These are phyloP conservation scores for Lacanobia wlatinum DNA, from an alignment of 2,888 invertebrate genomes.

Conservation along the genomic window DNA sequence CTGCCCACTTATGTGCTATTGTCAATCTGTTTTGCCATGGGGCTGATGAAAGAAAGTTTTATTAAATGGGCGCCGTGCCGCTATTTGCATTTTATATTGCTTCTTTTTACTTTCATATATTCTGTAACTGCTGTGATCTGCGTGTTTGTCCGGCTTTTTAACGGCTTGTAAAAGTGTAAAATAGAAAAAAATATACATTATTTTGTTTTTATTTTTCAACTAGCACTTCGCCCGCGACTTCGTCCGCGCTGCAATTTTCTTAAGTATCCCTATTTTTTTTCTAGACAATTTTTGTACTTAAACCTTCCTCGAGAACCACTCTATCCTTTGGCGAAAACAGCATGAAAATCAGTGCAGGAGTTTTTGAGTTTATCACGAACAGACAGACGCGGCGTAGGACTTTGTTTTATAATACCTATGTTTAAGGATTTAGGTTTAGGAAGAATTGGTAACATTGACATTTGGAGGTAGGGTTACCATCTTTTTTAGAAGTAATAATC, in stretches of 20 bases:
- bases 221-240: too few relatives aligned
- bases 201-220: not conserved
- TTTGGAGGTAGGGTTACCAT: not conserved
- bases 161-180: conserved; percentile 11
- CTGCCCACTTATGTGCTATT: conserved; percentile 63
- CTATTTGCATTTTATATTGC: conserved; percentile 60
- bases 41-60: conserved; percentile 68
- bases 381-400: too few relatives aligned
- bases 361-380: too few relatives aligned
- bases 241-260: too few relatives aligned
- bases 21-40: conserved; percentile 72
- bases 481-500: too few relatives aligned
- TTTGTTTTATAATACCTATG: too few relatives aligned
- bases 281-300: too few relatives aligned
- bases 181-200: not conserved
- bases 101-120: conserved; percentile 70
- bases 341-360: too few relatives aligned
- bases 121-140: conserved; percentile 40
- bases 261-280: too few relatives aligned
- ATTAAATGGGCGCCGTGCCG: conserved; percentile 63
- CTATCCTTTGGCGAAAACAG: too few relatives aligned
- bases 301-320: too few relatives aligned
- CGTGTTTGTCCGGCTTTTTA: not conserved
- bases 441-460: not conserved
- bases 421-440: not conserved